Base-by-base conservation (phyloP, 2,888 invertebrate species). In the Dasypogon diadema region DNA sequence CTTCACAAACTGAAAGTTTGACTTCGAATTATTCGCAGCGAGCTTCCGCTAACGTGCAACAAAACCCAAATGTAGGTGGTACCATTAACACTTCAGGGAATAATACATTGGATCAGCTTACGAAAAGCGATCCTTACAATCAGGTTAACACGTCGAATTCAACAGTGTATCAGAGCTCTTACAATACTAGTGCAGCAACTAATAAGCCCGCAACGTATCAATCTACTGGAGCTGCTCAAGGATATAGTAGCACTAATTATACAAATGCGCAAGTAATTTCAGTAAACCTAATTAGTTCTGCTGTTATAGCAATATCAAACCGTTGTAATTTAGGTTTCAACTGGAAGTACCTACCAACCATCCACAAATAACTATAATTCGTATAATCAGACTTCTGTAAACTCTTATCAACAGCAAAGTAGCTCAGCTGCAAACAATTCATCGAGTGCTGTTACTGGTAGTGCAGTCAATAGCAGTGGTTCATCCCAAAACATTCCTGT, bases 401-500 rank as follows among this genome's bases (percentile, higher is more conserved):
- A 84, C 80, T 84, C 86, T 76, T 86, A 86, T 80, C 86, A 86
- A 79, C 85, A 84, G 78, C 85, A 84, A 77, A 77, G 55, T 51
- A 75, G 75, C 65, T 68, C 68, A 56, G 54, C 75, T 10, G 76
- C 54, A n/a, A 78, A 63, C 73, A 77, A 63, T 74, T 56, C 77
- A n/a, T 74, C 77, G n/a, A 77, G 30, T 63, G 75, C 76, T n/a
- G 79, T 78, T 74, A 81, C 81, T 77, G 81, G 79, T 55, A 60
- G 30, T 74, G 26, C 46, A 8, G 51, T 51, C 24, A 74, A 74
- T 34, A 74, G 81, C 75, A 80, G 81, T 54, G 81, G 80, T 76
- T 81, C 84, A 77, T 81, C 84, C 79, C 86, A 85, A 84, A 86
- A 85, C 85, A 85, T 86, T 85, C 85, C 86, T 80, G 85, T 84